Conservation (phyloP, 2,888 invertebrate genomes). For the Nesidiocoris tenuis region DNA sequence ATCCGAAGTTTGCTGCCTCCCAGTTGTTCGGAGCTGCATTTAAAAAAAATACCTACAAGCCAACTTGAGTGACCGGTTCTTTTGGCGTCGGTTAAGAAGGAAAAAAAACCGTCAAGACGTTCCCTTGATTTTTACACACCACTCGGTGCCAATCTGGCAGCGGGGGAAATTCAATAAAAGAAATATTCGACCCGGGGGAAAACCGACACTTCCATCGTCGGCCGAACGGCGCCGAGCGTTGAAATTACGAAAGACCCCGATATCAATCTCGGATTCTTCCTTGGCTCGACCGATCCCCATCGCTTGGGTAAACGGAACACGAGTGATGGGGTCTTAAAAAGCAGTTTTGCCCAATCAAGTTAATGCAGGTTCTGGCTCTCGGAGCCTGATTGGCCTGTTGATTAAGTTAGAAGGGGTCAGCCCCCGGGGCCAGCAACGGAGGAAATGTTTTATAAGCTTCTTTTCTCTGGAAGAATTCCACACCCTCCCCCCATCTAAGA, state of each 20-base stretch:
- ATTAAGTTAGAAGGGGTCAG: slow-evolving; percentile 38
- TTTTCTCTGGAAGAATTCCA: slow-evolving; percentile 5
- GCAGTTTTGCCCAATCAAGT: slow-evolving; percentile 33
- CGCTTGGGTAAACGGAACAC: neutral
- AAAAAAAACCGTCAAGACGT: no score
- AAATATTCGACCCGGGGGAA: neutral
- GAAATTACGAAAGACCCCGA: neutral
- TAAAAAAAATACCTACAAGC: no score
- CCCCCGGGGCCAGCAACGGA: neutral
- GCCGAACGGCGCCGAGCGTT: neutral
- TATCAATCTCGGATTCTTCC: neutral
- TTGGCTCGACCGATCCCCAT: neutral
- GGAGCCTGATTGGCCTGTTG: slow-evolving; percentile 38
- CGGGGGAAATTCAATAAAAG: no score
- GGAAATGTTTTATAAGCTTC: slow-evolving; percentile 25
- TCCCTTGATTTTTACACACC: no score
- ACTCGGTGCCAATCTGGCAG: no score
- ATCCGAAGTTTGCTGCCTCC: no score
- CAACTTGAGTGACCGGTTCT: no score
- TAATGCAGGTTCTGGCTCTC: slow-evolving; percentile 26
- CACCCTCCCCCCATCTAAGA: neutral
- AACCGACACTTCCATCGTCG: neutral
- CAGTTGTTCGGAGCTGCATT: no score
- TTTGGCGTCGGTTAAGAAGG: no score
- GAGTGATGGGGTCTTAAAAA: slow-evolving; percentile 2